These are phyloP conservation scores for Penaeus chinensis DNA, from an alignment of 1,140 invertebrate genomes.

Conservation along the genomic window DNA sequence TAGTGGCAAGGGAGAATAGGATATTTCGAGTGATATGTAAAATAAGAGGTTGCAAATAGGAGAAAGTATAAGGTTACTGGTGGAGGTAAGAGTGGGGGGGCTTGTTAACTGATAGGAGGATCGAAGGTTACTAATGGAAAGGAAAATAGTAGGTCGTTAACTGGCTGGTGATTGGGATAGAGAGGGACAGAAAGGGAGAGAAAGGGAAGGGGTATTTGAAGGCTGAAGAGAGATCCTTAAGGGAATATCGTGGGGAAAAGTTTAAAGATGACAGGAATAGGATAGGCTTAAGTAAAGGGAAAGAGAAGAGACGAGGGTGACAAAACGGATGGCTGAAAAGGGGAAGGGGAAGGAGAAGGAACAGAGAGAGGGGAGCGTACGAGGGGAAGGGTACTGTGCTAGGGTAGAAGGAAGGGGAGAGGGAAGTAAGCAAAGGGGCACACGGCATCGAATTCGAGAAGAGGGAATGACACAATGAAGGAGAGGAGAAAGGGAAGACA, in stretches of 20 bases:
- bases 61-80: not conserved
- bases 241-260: too few relatives aligned
- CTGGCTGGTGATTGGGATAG: not conserved
- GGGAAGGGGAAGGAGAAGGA: not conserved
- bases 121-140: not conserved
- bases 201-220: not conserved
- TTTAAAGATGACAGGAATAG: not conserved
- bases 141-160: not conserved
- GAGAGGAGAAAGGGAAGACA: too few relatives aligned
- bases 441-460: too few relatives aligned
- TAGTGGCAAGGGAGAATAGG: not conserved
- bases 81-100: not conserved
- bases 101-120: not conserved
- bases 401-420: slow-evolving; percentile 2
- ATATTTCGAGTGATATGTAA: not conserved
- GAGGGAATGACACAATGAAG: too few relatives aligned
- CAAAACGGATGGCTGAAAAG: slow-evolving; percentile 2
- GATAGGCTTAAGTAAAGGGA: not conserved
- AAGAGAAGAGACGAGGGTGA: not conserved
- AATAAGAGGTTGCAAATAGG: not conserved
- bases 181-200: slow-evolving; percentile 7
- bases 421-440: too few relatives aligned
- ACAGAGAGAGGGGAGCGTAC: not conserved
- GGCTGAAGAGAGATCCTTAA: not conserved
- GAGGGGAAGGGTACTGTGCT: not conserved